phyloP scores from a whole-genome alignment of 2,797 vertebrate genomes.

The Periparus ater region DNA sequence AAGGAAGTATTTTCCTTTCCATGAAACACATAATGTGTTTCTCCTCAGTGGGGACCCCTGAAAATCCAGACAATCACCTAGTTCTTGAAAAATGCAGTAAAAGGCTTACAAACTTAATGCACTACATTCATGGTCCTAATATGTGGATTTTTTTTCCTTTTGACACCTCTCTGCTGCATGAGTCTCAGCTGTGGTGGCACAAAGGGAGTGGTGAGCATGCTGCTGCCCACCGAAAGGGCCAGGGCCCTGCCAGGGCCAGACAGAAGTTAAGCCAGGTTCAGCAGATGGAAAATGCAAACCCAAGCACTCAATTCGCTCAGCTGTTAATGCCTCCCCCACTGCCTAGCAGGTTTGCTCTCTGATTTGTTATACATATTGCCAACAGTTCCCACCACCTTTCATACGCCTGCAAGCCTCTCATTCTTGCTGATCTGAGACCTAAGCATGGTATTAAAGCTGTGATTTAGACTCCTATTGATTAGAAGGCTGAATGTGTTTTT shows the following conservation, averaged over 20 bases:
- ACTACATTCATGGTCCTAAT: background rate
- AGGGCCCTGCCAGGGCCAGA: background rate
- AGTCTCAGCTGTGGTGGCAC: background rate
- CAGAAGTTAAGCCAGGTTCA: background rate
- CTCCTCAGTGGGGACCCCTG: background rate
- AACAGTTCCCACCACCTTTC: background rate
- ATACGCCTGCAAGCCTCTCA: background rate
- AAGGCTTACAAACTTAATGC: background rate
- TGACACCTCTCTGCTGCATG: background rate
- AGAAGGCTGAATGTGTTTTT: background rate
- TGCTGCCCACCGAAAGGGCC: rapidly evolving
- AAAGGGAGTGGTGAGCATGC: rapidly evolving
- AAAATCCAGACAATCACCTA: background rate
- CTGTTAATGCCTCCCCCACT: background rate
- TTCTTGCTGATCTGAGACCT: background rate
- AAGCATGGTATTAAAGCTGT: background rate
- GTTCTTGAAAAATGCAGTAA: background rate
- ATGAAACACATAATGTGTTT: background rate
- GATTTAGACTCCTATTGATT: background rate
- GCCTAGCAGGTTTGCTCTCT: background rate
- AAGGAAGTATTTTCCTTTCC: background rate
- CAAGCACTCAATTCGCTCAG: background rate
- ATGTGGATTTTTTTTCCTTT: background rate
- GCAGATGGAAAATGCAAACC: background rate
- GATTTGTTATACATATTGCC: background rate